Base-by-base conservation (phyloP, 2,113 vertebrate species). In the Pipra filicauda region DNA sequence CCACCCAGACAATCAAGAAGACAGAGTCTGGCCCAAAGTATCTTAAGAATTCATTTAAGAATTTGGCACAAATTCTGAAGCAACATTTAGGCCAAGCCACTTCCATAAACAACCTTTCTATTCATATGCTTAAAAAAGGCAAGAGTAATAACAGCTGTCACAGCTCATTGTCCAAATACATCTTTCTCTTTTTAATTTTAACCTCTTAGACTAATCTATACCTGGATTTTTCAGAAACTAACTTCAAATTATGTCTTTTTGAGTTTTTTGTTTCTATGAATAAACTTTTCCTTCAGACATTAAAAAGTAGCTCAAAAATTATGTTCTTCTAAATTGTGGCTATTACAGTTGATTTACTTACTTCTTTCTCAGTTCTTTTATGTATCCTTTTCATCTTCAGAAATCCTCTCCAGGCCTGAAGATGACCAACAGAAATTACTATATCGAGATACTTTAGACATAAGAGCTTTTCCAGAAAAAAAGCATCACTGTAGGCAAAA, bases 41-140 rank as follows among this genome's bases (percentile, higher is more conserved):
- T 64, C 46, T 91, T 74, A 88, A 83, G 7, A 93, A 71, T 57
- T 57, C 77, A 91, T 69, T 83, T 81, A 91, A 26, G 71, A 69
- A 85, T 91, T 88, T 96, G 90, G 83, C 88, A 94, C 49, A 69
- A 95, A 76, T 71, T 67, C 64, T 77, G 52, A 37, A 80, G 83
- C n/a, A 88, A 55, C 18, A 28, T 71, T 73, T 69, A 88, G 79
- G 55, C 85, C 93, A 96, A 96, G 30, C 41, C 71, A 92, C 57
- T 86, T 78, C 72, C 7, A 78, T 61, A 96, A 93, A 91, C 83
- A 77, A 70, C 41, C 33, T 64, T 94, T 91, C 46, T 26, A 57
- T 57, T 81, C 72, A 49, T 52, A 94, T n/a, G 65, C 48, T 94
- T 84, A 20, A 71, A 96, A 91, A 88, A 85, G 52, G 43, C 55